Evolutionary conservation across 2,113 vertebrate genomes (phyloP).

Genomic region (Thymallus thymallus): DNA sequence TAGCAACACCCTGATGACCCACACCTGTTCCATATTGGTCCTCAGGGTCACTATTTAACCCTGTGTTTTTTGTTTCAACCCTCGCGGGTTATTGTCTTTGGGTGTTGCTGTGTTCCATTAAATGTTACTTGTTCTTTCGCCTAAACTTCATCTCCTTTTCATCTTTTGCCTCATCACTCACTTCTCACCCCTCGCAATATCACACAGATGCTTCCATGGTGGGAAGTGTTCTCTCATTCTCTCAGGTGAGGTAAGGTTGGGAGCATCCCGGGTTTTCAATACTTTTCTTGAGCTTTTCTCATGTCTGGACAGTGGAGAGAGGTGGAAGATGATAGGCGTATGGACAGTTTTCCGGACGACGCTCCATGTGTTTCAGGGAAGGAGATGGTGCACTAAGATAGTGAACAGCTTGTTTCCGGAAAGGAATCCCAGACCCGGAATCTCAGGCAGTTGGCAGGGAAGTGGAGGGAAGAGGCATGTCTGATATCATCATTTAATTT

Average conservation of each 20-base stretch:
- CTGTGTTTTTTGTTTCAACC: too few relatives aligned
- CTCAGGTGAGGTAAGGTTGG: conserved; percentile 23
- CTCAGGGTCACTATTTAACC: too few relatives aligned
- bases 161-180: too few relatives aligned
- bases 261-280: conserved; percentile 26
- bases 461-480: conserved; percentile 20
- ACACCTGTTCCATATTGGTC: too few relatives aligned
- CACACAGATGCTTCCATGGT: conserved; percentile 29
- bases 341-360: conserved; percentile 18
- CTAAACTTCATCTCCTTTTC: too few relatives aligned
- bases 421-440: conserved; percentile 28
- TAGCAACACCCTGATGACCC: too few relatives aligned
- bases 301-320: conserved; percentile 34
- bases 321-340: conserved; percentile 33
- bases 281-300: conserved; percentile 35
- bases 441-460: conserved; percentile 22
- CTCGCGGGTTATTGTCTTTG: too few relatives aligned
- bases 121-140: too few relatives aligned
- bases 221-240: conserved; percentile 15
- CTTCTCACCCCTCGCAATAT: too few relatives aligned
- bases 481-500: conserved; percentile 1
- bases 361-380: conserved; percentile 14
- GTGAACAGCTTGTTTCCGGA: conserved; percentile 34
- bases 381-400: conserved; percentile 41
- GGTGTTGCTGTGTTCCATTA: too few relatives aligned